Conservation (phyloP, 2,797 vertebrate species). For the Molossus molossus region DNA sequence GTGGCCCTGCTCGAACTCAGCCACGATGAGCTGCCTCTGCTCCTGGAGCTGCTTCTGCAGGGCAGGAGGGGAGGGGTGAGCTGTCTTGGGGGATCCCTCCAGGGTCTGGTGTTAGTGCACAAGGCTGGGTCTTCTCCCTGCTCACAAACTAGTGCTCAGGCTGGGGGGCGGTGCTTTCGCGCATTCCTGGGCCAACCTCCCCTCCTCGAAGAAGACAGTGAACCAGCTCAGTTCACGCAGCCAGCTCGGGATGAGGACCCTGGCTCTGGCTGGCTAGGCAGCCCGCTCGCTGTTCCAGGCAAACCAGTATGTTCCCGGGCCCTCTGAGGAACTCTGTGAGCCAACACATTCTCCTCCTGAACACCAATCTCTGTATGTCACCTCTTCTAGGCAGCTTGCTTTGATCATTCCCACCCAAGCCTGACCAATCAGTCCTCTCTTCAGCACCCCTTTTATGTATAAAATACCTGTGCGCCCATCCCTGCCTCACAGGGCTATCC, state of each 20-base stretch:
- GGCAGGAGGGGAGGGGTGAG: not conserved
- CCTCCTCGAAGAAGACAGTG: not conserved
- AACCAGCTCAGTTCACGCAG: not conserved
- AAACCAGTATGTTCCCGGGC: not conserved
- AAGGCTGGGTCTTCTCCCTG: not conserved
- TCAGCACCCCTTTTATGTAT: not conserved
- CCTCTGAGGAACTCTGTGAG: not conserved
- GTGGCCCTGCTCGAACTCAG: constrained; percentile 78
- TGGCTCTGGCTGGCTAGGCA: too few relatives aligned
- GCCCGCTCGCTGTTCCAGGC: not conserved
- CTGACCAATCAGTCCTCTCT: not conserved
- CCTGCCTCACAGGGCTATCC: not conserved
- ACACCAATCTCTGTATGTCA: not conserved
- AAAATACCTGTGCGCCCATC: not conserved
- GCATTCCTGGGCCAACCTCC: not conserved
- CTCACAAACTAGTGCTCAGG: not conserved
- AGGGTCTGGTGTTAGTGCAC: not conserved
- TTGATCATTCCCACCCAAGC: not conserved
- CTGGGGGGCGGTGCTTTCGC: not conserved
- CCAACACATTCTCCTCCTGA: not conserved
- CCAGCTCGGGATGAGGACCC: accelerated
- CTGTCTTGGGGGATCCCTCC: accelerated
- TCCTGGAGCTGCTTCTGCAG: constrained; percentile 81
- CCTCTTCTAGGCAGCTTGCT: not conserved
- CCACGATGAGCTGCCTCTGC: constrained; percentile 74